Conservation (phyloP, 2,888 invertebrate genomes). For the Myopa tessellatipennis region DNA sequence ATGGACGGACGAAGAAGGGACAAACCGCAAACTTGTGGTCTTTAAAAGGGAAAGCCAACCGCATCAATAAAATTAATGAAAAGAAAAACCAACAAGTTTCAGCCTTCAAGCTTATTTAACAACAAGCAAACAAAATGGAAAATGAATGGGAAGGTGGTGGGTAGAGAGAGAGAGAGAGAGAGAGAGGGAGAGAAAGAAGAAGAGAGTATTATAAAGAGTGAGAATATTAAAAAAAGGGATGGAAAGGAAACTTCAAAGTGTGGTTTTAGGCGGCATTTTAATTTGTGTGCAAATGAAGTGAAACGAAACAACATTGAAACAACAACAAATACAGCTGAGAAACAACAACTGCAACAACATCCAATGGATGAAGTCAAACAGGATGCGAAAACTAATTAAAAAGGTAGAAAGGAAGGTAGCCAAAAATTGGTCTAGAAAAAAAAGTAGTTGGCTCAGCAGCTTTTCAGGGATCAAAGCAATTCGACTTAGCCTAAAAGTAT, state of each 20-base stretch:
- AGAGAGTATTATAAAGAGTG: too few relatives aligned
- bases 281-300: constrained; percentile 23
- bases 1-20: background rate
- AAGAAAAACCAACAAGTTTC: too few relatives aligned
- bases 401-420: background rate
- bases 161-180: too few relatives aligned
- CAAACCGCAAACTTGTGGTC: background rate
- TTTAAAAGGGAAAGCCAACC: background rate
- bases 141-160: too few relatives aligned
- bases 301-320: background rate
- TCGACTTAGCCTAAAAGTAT: background rate
- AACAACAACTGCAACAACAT: background rate
- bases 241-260: background rate
- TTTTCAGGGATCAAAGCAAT: too few relatives aligned
- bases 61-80: too few relatives aligned
- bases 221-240: too few relatives aligned
- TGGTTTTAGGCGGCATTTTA: background rate
- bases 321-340: background rate
- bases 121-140: too few relatives aligned
- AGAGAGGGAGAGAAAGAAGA: too few relatives aligned
- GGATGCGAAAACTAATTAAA: background rate
- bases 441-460: too few relatives aligned
- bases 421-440: too few relatives aligned
- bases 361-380: background rate
- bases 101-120: too few relatives aligned